Conservation (phyloP, 2,113 vertebrate species). For the Barbus barbus region DNA sequence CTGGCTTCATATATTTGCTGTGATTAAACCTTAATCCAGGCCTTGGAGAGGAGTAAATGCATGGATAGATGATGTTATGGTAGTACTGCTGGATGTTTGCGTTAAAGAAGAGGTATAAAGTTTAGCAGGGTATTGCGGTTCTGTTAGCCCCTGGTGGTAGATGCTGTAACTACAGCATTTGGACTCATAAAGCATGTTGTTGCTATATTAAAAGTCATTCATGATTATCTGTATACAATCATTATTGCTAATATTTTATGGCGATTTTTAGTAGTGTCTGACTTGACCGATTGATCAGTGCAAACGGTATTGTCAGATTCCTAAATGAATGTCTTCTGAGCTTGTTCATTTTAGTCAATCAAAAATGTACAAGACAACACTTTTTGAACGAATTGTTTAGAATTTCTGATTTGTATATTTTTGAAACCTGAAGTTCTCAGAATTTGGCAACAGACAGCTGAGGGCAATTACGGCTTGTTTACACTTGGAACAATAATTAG, state of each 20-base stretch:
- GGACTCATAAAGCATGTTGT: neutral
- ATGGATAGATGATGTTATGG: neutral
- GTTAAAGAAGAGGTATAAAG: neutral
- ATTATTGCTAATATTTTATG: neutral
- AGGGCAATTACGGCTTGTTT: too few relatives aligned
- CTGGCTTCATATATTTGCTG: conserved; percentile 12
- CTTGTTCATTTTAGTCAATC: neutral
- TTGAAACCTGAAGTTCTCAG: neutral
- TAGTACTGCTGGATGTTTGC: neutral
- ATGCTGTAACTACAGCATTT: neutral
- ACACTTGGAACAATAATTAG: too few relatives aligned
- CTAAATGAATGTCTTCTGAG: neutral
- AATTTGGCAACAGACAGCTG: too few relatives aligned
- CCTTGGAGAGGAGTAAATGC: neutral
- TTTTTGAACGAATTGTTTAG: neutral
- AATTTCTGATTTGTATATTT: neutral
- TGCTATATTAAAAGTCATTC: too few relatives aligned
- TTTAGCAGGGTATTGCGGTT: neutral
- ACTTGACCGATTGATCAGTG: neutral
- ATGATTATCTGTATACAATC: neutral
- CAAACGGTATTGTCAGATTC: neutral
- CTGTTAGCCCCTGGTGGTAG: neutral
- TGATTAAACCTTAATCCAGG: neutral
- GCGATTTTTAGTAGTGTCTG: neutral
- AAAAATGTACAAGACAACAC: too few relatives aligned